A percentile compares a stretch with the other conserved stretches of the same genome.
These are phyloP conservation scores for Meiosimyza decipiens DNA, from an alignment of 2,888 invertebrate species.

Conservation along the genomic window DNA sequence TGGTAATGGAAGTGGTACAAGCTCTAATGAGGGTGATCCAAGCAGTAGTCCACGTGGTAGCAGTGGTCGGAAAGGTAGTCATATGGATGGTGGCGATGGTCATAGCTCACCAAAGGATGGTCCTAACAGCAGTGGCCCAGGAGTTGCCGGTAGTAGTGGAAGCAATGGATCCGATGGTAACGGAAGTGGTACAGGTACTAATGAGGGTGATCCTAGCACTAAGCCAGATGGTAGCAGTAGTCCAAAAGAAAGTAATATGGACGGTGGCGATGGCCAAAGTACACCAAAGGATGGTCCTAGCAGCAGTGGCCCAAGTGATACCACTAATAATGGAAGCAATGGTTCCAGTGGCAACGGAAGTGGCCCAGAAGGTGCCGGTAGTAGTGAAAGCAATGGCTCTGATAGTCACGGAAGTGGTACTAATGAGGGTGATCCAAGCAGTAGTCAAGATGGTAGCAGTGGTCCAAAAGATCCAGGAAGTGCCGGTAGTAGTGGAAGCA, in stretches of 20 bases:
- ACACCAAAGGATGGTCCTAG: background rate
- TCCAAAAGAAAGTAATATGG: too few relatives aligned
- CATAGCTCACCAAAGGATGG: too few relatives aligned
- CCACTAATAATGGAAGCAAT: too few relatives aligned
- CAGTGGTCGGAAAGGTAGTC: too few relatives aligned
- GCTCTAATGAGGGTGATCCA: conserved; percentile 13
- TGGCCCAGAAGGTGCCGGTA: too few relatives aligned
- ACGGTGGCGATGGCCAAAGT: too few relatives aligned
- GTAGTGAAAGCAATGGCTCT: too few relatives aligned
- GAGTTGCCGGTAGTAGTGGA: conserved; percentile 28
- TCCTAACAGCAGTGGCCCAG: conserved; percentile 34
- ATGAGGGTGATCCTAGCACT: background rate
- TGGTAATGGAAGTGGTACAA: conserved; percentile 16
- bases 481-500: conserved; percentile 28
- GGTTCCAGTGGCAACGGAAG: too few relatives aligned
- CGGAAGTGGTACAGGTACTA: conserved; percentile 3
- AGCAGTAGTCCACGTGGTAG: too few relatives aligned
- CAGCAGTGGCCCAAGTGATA: conserved; percentile 22
- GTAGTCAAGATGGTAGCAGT: background rate
- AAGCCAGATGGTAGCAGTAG: too few relatives aligned
- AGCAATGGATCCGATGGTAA: conserved; percentile 31
- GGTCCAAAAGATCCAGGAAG: conserved; percentile 22
- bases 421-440: conserved; percentile 3
- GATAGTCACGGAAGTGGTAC: too few relatives aligned
- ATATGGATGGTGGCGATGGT: too few relatives aligned